Evolutionary conservation across 2,113 vertebrate species (phyloP), one percentile per base, ranked within the genome.

Genomic region (Cyphomyrus plagiostoma): DNA sequence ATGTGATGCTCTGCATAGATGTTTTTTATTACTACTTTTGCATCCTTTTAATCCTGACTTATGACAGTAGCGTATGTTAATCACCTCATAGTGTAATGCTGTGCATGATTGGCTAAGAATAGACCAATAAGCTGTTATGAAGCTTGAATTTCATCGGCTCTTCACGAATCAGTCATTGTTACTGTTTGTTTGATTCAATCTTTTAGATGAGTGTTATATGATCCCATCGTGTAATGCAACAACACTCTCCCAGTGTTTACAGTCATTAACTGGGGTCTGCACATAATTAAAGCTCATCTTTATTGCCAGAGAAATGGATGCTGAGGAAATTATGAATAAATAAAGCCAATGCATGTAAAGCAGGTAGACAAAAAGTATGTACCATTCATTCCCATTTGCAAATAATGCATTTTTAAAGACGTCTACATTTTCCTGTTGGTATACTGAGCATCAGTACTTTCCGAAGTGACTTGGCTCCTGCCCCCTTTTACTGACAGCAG

Each of bases 271-370:
- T 80, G 85, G 46, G 48, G 30, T 86, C n/a, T 86, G 85, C 85
- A 53, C 15, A 15, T 86, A 50, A 53, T 58, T 62, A 45, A 88
- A 58, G 35, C n/a, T 88, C 30, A 39, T 53, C 19, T 87, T 87
- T 87, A 87, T 53, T 30, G 50, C 30, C 26, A 35, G 85, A 53
- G 49, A 87, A 87, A 87, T 30, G 4, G n/a, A 87, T 87, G 49
- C 85, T 39, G 85, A 87, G 48, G 49, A 52, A 56, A 53, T 87
- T 30, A 84, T 84, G 39, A 84, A n/a, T 53, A 87, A 87, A 87
- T 87, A 53, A 87, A 87, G 30, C 17, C 30, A 19, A 53, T 52
- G 26, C 50, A 53, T 87, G 85, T 53, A 87, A 35, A 87, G 85
- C 85, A 53, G 26, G 49, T 35, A 45, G 21, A 46, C 56, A 42